Conservation (phyloP, 2,113 vertebrate species). For the Mustela lutreola region DNA sequence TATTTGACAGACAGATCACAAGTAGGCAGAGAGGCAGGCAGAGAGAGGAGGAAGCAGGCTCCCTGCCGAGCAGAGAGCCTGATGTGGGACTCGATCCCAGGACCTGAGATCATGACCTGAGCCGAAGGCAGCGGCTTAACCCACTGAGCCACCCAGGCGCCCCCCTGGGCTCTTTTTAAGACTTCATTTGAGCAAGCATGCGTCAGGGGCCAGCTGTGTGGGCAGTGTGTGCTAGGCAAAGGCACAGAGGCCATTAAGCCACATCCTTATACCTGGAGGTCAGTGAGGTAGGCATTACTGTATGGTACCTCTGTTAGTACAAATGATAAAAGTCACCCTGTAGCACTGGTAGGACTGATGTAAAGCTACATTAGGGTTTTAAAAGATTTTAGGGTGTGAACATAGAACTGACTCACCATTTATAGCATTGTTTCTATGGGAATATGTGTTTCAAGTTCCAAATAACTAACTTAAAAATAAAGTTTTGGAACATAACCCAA, state of each 20-base stretch:
- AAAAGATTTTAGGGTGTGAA: slow-evolving; percentile 36
- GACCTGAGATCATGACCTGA: too few species aligned
- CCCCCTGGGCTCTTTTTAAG: background rate
- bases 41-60: too few species aligned
- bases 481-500: slow-evolving; percentile 65
- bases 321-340: background rate
- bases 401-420: slow-evolving; percentile 62
- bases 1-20: too few species aligned
- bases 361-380: background rate
- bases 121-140: too few species aligned
- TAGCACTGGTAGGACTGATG: background rate
- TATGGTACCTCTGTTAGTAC: background rate
- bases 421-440: slow-evolving; percentile 78
- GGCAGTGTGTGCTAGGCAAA: slow-evolving; percentile 50
- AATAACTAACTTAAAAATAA: slow-evolving; percentile 72
- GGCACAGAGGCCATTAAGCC: slow-evolving; percentile 43
- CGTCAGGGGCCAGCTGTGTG: slow-evolving; percentile 37
- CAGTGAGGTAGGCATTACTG: background rate
- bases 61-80: too few species aligned
- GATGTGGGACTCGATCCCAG: too few species aligned
- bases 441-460: slow-evolving; percentile 72
- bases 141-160: too few species aligned
- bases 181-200: slow-evolving; percentile 27
- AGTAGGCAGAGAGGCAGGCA: too few species aligned
- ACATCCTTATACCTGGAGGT: background rate